These are phyloP conservation scores for Chinchilla lanigera DNA, from an alignment of 2,113 vertebrate genomes.

Conservation along the genomic window DNA sequence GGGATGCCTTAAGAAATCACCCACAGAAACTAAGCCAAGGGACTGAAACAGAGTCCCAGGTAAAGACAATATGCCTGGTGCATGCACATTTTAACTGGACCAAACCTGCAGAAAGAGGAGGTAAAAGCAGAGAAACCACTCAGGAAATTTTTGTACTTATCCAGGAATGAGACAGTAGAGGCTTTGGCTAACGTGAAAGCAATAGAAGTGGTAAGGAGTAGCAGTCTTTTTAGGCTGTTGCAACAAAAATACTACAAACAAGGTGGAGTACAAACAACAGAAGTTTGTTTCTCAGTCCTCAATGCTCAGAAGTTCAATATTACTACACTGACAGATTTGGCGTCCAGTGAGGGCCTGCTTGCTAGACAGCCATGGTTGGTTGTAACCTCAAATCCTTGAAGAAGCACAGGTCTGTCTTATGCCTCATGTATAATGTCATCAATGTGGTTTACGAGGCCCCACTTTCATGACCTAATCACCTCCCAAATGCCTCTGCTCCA, in stretches of 20 bases:
- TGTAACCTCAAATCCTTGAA: neutral
- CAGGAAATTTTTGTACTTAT: neutral
- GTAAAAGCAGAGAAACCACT: neutral
- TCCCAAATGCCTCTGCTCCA: neutral
- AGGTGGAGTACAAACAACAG: neutral
- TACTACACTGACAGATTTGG: too few species aligned
- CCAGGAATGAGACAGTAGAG: neutral
- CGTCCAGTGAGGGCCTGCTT: neutral
- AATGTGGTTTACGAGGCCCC: neutral
- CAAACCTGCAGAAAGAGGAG: neutral
- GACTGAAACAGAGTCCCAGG: neutral
- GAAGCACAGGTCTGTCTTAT: neutral
- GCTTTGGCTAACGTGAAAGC: neutral
- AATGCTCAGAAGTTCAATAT: neutral
- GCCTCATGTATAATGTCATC: neutral
- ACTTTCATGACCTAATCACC: neutral
- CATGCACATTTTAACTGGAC: neutral
- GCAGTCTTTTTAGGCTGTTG: neutral
- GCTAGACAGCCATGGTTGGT: neutral
- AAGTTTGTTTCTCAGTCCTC: neutral
- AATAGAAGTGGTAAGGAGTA: neutral
- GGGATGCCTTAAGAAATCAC: neutral
- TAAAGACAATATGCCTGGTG: neutral
- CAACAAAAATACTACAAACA: neutral
- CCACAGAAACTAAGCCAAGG: neutral